Percentiles rank a stretch among this genome's conserved stretches.
Conservation (phyloP, 2,888 invertebrate genomes). For the Rhorus exstirpatorius region DNA sequence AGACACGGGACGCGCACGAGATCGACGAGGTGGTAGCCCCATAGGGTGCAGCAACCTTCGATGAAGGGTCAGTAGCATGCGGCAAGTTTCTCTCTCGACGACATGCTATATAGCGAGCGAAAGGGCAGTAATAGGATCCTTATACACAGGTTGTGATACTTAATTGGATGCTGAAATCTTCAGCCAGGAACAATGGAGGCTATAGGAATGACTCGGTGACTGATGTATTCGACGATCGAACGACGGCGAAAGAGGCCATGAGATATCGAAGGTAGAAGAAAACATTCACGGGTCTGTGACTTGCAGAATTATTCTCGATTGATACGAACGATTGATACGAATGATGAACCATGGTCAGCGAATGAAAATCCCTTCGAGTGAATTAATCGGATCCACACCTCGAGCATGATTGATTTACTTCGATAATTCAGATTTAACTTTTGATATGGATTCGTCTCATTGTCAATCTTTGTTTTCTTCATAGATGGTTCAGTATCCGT, state of each 20-base stretch:
- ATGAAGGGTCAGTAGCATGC: conserved; percentile 41
- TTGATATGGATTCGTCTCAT: too few species aligned
- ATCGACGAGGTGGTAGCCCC: conserved; percentile 24
- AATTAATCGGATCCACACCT: conserved; percentile 52
- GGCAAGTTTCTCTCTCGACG: conserved; percentile 12
- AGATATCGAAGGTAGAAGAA: conserved; percentile 5
- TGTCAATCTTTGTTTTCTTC: too few species aligned
- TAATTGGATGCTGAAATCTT: conserved; percentile 53
- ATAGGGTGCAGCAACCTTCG: conserved; percentile 50
- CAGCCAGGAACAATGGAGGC: conserved; percentile 49
- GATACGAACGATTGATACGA: neutral
- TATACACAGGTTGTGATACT: conserved; percentile 38
- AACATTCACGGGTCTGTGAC: conserved; percentile 31
- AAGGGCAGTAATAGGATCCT: conserved; percentile 17
- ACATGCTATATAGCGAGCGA: conserved; percentile 10
- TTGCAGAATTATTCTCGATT: conserved; percentile 46
- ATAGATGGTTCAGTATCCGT: too few species aligned
- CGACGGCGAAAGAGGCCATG: conserved; percentile 33
- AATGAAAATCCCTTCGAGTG: neutral
- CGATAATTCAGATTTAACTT: conserved; percentile 10
- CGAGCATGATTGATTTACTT: conserved; percentile 33
- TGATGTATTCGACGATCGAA: conserved; percentile 56
- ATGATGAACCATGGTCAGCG: too few species aligned
- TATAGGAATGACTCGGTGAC: conserved; percentile 16
- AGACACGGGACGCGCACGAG: neutral